Evolutionary conservation across 2,888 invertebrate genomes (phyloP).

Genomic region (Iphiclides podalirius): DNA sequence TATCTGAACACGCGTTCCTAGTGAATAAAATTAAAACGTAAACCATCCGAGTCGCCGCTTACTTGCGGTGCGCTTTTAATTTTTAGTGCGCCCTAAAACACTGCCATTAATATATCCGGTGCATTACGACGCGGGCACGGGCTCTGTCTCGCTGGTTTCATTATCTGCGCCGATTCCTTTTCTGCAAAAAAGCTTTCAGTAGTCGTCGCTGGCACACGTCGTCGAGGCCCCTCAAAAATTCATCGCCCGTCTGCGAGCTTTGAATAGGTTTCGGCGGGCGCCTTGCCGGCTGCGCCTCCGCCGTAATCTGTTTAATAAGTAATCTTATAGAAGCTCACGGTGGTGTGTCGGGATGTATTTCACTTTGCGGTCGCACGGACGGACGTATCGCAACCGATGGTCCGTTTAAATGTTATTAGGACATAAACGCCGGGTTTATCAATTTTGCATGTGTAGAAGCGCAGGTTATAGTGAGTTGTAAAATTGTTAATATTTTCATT

Average conservation of each 20-base stretch:
- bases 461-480: no score
- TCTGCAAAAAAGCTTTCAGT: constrained; percentile 60
- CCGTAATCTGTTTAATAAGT: constrained; percentile 72
- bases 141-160: constrained; percentile 45
- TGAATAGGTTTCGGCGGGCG: constrained; percentile 60
- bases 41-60: background rate
- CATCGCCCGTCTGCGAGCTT: constrained; percentile 72
- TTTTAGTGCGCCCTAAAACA: constrained; percentile 5
- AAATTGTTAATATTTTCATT: no score
- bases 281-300: constrained; percentile 43
- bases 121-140: constrained; percentile 19
- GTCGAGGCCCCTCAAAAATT: constrained; percentile 76
- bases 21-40: background rate
- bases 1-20: no score
- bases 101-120: constrained; percentile 17
- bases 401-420: no score
- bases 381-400: no score
- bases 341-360: constrained; percentile 3
- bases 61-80: background rate
- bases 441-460: no score
- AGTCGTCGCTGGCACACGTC: constrained; percentile 55
- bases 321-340: constrained; percentile 44
- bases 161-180: constrained; percentile 66
- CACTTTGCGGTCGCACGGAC: constrained; percentile 7
- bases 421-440: no score